Evolutionary conservation across 2,888 invertebrate species (phyloP).

Genomic region (Meteorus cinctellus): DNA sequence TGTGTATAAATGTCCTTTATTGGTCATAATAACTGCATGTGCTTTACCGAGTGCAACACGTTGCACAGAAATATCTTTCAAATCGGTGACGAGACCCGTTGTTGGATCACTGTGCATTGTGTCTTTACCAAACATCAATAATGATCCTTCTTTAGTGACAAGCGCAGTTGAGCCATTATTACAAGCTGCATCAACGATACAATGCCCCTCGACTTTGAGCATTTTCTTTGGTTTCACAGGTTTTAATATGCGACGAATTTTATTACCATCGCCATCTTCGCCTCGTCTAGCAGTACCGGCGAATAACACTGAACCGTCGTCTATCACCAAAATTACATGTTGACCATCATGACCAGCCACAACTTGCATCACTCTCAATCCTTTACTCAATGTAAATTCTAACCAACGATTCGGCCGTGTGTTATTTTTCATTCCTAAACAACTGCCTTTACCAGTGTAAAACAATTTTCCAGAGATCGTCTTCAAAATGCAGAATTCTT

Average conservation of each 20-base stretch:
- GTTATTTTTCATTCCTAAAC: slow-evolving; percentile 87
- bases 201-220: slow-evolving; percentile 89
- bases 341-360: slow-evolving; percentile 95
- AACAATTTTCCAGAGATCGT: slow-evolving; percentile 91
- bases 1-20: slow-evolving; percentile 92
- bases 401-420: slow-evolving; percentile 78
- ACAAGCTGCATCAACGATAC: slow-evolving; percentile 88
- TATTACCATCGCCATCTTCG: slow-evolving; percentile 92
- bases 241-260: slow-evolving; percentile 86
- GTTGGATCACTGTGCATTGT: slow-evolving; percentile 86
- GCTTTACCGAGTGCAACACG: slow-evolving; percentile 90
- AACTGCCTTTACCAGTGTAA: slow-evolving; percentile 90
- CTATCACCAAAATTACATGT: slow-evolving; percentile 92
- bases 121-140: slow-evolving; percentile 97
- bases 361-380: slow-evolving; percentile 83
- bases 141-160: slow-evolving; percentile 90
- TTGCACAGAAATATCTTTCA: slow-evolving; percentile 82
- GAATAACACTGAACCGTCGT: slow-evolving; percentile 93
- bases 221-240: slow-evolving; percentile 95
- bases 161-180: slow-evolving; percentile 96
- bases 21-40: slow-evolving; percentile 92
- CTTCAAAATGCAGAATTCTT: slow-evolving; percentile 90
- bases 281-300: slow-evolving; percentile 90
- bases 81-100: slow-evolving; percentile 81
- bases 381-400: slow-evolving; percentile 81